Evolutionary conservation across 2,113 vertebrate genomes (phyloP).

Genomic region (Sarotherodon lohbergeri): DNA sequence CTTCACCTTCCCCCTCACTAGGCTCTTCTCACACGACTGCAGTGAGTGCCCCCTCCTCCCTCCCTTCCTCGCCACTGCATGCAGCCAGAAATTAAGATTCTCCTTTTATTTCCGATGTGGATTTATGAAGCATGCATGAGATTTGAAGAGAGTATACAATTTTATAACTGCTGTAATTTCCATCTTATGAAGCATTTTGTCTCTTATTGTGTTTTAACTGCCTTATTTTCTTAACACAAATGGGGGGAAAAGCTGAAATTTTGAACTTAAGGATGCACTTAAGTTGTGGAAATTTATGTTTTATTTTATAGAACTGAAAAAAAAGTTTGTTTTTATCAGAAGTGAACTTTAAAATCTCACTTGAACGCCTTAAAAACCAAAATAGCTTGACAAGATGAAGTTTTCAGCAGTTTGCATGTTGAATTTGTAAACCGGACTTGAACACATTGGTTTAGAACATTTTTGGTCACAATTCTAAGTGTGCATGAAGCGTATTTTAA

Average conservation of each 20-base stretch:
- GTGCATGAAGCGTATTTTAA: background rate
- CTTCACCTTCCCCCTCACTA: slow-evolving; percentile 86
- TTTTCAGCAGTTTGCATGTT: slow-evolving; percentile 12
- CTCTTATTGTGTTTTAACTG: background rate
- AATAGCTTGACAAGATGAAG: background rate
- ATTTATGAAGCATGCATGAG: background rate
- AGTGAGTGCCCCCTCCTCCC: slow-evolving; percentile 78
- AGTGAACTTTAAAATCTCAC: background rate
- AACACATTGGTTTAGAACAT: background rate
- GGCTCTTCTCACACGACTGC: slow-evolving; percentile 94
- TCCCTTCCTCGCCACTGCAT: slow-evolving; percentile 33
- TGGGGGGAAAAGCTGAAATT: rapidly evolving
- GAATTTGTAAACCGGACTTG: background rate
- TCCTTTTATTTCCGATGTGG: background rate
- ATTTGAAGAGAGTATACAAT: background rate
- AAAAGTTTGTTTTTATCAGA: background rate
- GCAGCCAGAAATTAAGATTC: background rate
- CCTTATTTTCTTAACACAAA: background rate
- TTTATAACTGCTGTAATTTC: background rate
- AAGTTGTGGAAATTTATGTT: background rate
- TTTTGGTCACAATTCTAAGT: background rate
- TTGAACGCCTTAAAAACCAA: background rate
- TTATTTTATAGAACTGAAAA: background rate
- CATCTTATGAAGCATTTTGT: background rate
- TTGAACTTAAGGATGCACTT: rapidly evolving